A percentile compares a stretch with the other conserved stretches of the same genome.
These are phyloP conservation scores for Knipowitschia caucasica DNA, from an alignment of 2,797 vertebrate species.

Conservation along the genomic window DNA sequence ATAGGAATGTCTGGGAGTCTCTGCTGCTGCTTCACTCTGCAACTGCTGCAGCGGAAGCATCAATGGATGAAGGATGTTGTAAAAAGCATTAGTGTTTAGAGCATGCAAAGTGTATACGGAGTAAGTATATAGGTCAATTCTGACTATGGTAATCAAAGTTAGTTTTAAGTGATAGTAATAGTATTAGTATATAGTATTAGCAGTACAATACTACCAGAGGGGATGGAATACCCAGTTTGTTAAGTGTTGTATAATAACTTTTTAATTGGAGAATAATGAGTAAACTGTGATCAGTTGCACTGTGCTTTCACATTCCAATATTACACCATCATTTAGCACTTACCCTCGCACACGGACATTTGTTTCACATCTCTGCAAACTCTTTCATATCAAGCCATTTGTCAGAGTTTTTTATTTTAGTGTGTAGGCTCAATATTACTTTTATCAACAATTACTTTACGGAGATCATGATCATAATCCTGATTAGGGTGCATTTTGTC, in stretches of 20 bases:
- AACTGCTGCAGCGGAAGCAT: too few relatives aligned
- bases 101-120: too few relatives aligned
- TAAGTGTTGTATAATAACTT: conserved; percentile 4
- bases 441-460: background rate
- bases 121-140: too few relatives aligned
- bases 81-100: too few relatives aligned
- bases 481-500: background rate
- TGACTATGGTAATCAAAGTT: too few relatives aligned
- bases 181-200: too few relatives aligned
- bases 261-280: conserved; percentile 8
- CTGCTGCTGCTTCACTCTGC: too few relatives aligned
- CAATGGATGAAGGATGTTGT: too few relatives aligned
- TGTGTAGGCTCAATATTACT: background rate
- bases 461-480: background rate
- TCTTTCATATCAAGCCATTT: background rate
- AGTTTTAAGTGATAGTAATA: too few relatives aligned
- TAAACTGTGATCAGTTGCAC: conserved; percentile 12
- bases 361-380: conserved; percentile 3
- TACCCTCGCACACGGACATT: background rate
- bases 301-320: conserved; percentile 8
- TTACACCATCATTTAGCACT: conserved; percentile 11
- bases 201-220: too few relatives aligned
- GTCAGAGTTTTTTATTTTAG: background rate
- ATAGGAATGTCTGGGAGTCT: too few relatives aligned
- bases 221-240: too few relatives aligned